Evolutionary conservation across 35 echinoderm and acorn worm species (phyloP), one percentile per base, ranked within the genome.

Genomic region (Lytechinus pictus): DNA sequence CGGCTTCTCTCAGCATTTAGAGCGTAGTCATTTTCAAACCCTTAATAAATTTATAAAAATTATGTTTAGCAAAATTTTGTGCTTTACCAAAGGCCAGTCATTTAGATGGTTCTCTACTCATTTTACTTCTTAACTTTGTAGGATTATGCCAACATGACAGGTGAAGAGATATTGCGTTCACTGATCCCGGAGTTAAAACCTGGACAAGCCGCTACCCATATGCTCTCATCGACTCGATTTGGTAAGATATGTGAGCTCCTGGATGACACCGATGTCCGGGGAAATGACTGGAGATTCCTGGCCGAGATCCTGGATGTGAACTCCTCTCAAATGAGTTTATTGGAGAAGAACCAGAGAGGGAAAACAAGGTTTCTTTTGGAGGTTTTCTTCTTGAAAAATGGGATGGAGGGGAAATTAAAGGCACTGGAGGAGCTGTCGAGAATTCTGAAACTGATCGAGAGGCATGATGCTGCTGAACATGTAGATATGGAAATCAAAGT

Each of bases 191-290:
- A 54, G 52, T 90, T 90, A 3, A 54, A 44, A 28, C 88, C 88
- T 8, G 88, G 88, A 13, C 29, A 90, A 54, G 88, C 88, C 28
- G 88, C 88, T 33, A 54, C 28, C 52, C 29, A 54, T 4, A 93
- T 93, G 52, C 52, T 93, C 28, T 55, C 52, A 16, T 3, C 9
- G 13, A 13, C 53, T 4, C 92, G 92, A 10, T 93, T 93, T n/a
- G 14, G 9, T 9, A 27, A 93, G 53, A 27, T 93, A 24, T 93
- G 92, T 54, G 55, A 93, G 52, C 92, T 93, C 53, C 92, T 93
- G 14, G 92, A 93, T 16, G 9, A 53, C 9, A 11, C n/a, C 14
- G 29, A 93, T 24, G 4, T 54, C 12, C 14, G n/a, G 92, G 92
- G 54, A 2, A 14, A 28, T 8, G 92, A 93, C 54, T 93, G 92